Conservation (phyloP, 1,140 invertebrate genomes). For the Drosophila arizonae region DNA sequence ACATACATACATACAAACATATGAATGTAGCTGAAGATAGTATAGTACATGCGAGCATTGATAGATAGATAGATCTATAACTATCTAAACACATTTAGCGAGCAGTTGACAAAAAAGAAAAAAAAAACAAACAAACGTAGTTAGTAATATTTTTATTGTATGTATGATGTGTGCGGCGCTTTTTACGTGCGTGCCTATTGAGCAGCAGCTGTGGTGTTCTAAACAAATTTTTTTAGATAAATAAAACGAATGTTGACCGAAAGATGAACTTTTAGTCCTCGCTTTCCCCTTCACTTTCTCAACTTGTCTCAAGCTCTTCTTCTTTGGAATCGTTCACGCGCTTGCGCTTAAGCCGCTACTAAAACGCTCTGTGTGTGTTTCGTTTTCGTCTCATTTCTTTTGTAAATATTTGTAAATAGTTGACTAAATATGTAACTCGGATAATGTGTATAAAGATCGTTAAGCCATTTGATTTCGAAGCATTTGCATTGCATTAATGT, state of each 20-base stretch:
- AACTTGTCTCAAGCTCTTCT: conserved; percentile 20
- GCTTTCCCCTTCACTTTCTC: conserved; percentile 28
- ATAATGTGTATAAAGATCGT: conserved; percentile 34
- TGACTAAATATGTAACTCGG: conserved; percentile 9
- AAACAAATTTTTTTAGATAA: conserved; percentile 69
- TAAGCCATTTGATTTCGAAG: conserved; percentile 20
- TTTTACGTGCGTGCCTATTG: conserved; percentile 63
- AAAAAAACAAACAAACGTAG: conserved; percentile 41
- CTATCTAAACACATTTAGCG: background rate
- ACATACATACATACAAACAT: conserved; percentile 30
- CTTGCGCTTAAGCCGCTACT: conserved; percentile 55
- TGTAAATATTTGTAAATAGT: conserved; percentile 75
- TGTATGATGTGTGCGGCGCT: conserved; percentile 46
- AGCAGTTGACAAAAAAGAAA: conserved; percentile 35
- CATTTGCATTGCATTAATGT: conserved; percentile 3
- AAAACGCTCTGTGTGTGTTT: conserved; percentile 38
- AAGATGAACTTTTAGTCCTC: conserved; percentile 36
- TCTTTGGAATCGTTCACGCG: conserved; percentile 36
- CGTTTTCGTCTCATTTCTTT: conserved; percentile 12
- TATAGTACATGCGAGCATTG: conserved; percentile 16
- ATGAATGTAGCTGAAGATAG: conserved; percentile 20
- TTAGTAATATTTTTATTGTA: conserved; percentile 61
- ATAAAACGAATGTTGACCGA: conserved; percentile 37
- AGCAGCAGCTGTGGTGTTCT: conserved; percentile 76
- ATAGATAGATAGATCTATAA: conserved; percentile 40